Percentiles rank a stretch among this genome's conserved stretches.
Evolutionary conservation across 2,797 vertebrate species (phyloP).

Genomic region (Triplophysa bombifrons): DNA sequence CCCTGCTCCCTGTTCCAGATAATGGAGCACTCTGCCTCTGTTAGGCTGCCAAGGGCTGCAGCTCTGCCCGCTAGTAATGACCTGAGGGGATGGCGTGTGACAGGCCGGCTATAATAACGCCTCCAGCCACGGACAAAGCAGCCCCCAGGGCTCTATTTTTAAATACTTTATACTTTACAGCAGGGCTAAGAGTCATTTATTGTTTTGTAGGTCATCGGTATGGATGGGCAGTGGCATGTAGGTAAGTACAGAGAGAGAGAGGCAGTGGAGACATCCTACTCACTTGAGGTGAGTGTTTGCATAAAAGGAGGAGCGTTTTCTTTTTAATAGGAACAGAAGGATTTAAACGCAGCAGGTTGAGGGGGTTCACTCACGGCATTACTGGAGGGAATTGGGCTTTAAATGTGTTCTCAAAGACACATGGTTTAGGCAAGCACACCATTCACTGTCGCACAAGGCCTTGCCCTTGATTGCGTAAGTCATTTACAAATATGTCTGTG

Average conservation of each 20-base stretch:
- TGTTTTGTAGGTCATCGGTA: constrained; percentile 66
- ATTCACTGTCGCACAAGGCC: constrained; percentile 74
- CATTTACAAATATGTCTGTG: constrained; percentile 65
- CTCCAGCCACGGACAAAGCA: constrained; percentile 83
- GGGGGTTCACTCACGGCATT: constrained; percentile 30
- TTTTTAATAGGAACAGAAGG: constrained; percentile 40
- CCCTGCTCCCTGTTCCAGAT: constrained; percentile 73
- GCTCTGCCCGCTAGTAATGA: constrained; percentile 81
- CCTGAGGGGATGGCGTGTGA: constrained; percentile 82
- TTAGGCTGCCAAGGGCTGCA: constrained; percentile 75
- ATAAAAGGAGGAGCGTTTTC: constrained; percentile 43
- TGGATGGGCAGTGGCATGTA: constrained; percentile 49
- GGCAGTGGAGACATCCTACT: constrained; percentile 47
- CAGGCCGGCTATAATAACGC: constrained; percentile 83
- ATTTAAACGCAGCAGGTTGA: constrained; percentile 36
- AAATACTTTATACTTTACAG: constrained; percentile 84
- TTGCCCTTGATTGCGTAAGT: constrained; percentile 67
- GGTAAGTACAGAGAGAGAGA: constrained; percentile 35
- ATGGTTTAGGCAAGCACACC: constrained; percentile 4
- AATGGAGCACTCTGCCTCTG: constrained; percentile 76
- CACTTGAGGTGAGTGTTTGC: constrained; percentile 47
- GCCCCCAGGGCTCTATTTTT: constrained; percentile 84
- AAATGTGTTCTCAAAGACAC: constrained; percentile 44
- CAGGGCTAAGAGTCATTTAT: constrained; percentile 74
- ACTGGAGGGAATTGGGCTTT: constrained; percentile 25